These are phyloP conservation scores for Hylaeus volcanicus DNA, from an alignment of 1,140 invertebrate species.

Conservation along the genomic window DNA sequence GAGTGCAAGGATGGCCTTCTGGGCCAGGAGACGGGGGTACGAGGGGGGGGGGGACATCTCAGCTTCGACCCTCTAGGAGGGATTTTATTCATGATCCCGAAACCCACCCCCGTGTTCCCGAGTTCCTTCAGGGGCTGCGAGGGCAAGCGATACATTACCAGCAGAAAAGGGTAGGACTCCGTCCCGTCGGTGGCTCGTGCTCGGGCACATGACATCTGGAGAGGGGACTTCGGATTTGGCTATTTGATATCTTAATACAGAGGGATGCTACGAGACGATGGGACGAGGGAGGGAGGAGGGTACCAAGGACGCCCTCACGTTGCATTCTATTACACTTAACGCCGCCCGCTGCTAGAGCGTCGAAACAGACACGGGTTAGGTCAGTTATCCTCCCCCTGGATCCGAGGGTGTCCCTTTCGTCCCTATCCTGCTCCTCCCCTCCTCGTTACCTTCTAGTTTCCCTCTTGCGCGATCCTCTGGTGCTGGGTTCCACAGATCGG, in stretches of 20 bases:
- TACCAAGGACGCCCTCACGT: constrained; percentile 54
- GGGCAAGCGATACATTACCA: constrained; percentile 74
- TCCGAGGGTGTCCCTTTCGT: constrained; percentile 43
- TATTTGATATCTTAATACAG: constrained; percentile 79
- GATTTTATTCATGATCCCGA: constrained; percentile 79
- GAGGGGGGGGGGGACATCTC: constrained; percentile 74
- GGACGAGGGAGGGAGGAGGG: not conserved
- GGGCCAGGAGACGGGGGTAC: constrained; percentile 60
- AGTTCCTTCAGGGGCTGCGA: constrained; percentile 63
- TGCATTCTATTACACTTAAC: constrained; percentile 59
- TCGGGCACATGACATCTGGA: constrained; percentile 68
- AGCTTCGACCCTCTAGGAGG: constrained; percentile 75
- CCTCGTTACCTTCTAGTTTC: too few species aligned
- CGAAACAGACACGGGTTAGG: constrained; percentile 52
- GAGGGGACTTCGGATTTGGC: constrained; percentile 70
- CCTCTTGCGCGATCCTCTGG: not conserved
- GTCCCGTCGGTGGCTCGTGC: constrained; percentile 42
- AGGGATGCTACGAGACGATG: constrained; percentile 39
- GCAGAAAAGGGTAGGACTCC: constrained; percentile 71
- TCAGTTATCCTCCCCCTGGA: constrained; percentile 58
- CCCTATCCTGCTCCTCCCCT: not conserved
- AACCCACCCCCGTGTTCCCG: constrained; percentile 65
- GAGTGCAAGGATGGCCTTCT: constrained; percentile 62
- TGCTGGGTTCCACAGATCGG: not conserved
- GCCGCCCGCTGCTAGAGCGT: constrained; percentile 22